Conservation (phyloP, 2,797 vertebrate genomes). For the Scolopax rusticola region DNA sequence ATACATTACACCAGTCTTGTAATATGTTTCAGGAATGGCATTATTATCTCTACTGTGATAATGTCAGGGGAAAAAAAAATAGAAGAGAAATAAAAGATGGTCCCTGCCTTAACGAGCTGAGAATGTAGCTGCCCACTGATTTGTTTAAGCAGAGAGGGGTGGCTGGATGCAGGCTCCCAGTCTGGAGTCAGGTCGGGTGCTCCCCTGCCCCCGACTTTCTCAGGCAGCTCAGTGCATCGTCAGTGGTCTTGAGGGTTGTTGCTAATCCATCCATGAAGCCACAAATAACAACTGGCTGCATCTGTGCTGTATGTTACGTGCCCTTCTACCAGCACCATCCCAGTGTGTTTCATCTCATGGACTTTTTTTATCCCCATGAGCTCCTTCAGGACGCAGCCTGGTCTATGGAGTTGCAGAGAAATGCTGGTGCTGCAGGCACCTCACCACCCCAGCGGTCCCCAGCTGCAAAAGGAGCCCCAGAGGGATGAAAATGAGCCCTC, state of each 20-base stretch:
- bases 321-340: neutral
- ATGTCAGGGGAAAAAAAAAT: neutral
- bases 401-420: accelerated
- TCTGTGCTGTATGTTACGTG: accelerated
- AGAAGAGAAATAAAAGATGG: neutral
- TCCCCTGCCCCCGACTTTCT: neutral
- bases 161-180: neutral
- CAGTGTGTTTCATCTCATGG: accelerated
- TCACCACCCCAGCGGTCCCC: neutral
- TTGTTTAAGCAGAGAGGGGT: neutral
- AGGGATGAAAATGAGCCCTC: neutral
- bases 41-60: neutral
- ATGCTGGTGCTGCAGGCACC: neutral
- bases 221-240: neutral
- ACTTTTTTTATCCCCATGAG: accelerated
- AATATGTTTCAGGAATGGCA: neutral
- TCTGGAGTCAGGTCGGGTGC: neutral
- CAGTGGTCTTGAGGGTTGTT: neutral
- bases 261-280: neutral
- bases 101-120: neutral
- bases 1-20: neutral
- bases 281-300: accelerated
- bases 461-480: accelerated
- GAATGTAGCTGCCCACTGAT: neutral
- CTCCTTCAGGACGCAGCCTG: neutral